Evolutionary conservation across 1,140 invertebrate genomes (phyloP).

Genomic region (Lordiphosa collinella): DNA sequence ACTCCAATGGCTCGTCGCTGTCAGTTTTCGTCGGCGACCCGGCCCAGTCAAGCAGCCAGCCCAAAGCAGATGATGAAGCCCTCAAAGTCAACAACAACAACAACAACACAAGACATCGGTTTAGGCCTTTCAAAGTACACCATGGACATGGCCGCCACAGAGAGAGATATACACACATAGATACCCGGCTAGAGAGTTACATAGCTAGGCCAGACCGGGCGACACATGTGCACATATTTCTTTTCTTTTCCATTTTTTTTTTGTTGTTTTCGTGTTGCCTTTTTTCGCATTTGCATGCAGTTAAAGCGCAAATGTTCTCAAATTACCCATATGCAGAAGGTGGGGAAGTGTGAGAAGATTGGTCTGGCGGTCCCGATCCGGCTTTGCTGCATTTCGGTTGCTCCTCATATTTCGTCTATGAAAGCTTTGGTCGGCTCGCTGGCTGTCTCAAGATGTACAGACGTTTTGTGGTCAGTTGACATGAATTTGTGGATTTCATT

Average conservation of each 20-base stretch:
- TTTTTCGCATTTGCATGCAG: slow-evolving; percentile 55
- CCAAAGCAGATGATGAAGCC: slow-evolving; percentile 77
- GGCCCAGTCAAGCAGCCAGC: slow-evolving; percentile 56
- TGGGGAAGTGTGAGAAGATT: slow-evolving; percentile 30
- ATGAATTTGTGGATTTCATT: slow-evolving; percentile 34
- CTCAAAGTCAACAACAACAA: slow-evolving; percentile 63
- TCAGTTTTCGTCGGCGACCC: slow-evolving; percentile 64
- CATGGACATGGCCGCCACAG: slow-evolving; percentile 27
- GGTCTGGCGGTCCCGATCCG: slow-evolving; percentile 38
- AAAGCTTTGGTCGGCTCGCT: slow-evolving; percentile 33
- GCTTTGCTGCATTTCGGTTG: slow-evolving; percentile 68
- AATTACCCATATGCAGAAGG: slow-evolving; percentile 70
- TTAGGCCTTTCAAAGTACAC: slow-evolving; percentile 72
- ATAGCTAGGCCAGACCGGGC: slow-evolving; percentile 24
- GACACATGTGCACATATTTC: slow-evolving; percentile 63
- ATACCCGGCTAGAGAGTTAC: slow-evolving; percentile 12
- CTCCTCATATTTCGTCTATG: slow-evolving; percentile 74
- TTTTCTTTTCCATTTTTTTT: slow-evolving; percentile 35
- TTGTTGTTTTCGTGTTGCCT: slow-evolving; percentile 24
- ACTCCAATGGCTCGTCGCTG: slow-evolving; percentile 61
- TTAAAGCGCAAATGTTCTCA: slow-evolving; percentile 75
- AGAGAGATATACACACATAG: slow-evolving; percentile 23
- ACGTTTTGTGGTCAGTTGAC: slow-evolving; percentile 61
- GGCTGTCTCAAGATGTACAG: slow-evolving; percentile 39
- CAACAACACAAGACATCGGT: slow-evolving; percentile 58